A percentile compares a stretch with the other conserved stretches of the same genome.
These are phyloP conservation scores for Celastrina argiolus DNA, from an alignment of 2,888 invertebrate species.

Conservation along the genomic window DNA sequence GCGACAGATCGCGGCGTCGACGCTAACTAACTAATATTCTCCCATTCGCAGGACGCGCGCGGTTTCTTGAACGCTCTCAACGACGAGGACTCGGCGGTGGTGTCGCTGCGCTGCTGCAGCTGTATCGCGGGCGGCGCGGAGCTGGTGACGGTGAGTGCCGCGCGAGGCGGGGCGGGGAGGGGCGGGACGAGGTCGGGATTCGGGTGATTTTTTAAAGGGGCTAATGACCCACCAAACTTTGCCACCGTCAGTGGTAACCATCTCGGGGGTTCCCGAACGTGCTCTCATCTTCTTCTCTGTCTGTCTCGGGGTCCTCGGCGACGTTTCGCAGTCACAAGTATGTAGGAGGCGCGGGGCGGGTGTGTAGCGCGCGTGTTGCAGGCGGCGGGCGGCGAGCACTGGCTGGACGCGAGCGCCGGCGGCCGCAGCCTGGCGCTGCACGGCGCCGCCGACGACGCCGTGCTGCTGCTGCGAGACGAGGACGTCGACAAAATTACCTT, in stretches of 20 bases:
- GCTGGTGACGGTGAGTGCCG: constrained; percentile 29
- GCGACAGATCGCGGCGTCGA: too few relatives aligned
- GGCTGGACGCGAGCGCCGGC: constrained; percentile 49
- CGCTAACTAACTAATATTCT: not conserved
- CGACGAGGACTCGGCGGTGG: constrained; percentile 38
- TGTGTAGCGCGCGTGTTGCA: constrained; percentile 38
- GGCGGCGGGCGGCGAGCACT: constrained; percentile 34
- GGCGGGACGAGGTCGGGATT: too few relatives aligned
- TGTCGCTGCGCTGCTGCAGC: constrained; percentile 49
- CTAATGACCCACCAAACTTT: too few relatives aligned
- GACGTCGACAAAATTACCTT: constrained; percentile 38
- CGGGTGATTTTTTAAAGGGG: too few relatives aligned
- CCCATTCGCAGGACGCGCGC: constrained; percentile 50
- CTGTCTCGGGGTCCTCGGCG: too few relatives aligned
- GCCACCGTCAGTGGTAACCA: too few relatives aligned
- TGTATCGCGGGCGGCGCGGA: constrained; percentile 41
- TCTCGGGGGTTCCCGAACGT: too few relatives aligned
- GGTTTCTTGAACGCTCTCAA: constrained; percentile 57
- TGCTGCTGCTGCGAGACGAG: constrained; percentile 38
- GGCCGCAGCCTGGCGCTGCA: constrained; percentile 42
- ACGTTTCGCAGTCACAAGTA: too few relatives aligned
- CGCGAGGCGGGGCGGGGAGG: constrained; percentile 35
- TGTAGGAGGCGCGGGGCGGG: too few relatives aligned
- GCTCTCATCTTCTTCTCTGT: too few relatives aligned
- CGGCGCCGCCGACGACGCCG: constrained; percentile 36